Evolutionary conservation across 2,888 invertebrate species (phyloP), one percentile per base, ranked within the genome.

Genomic region (Allygus modestus): DNA sequence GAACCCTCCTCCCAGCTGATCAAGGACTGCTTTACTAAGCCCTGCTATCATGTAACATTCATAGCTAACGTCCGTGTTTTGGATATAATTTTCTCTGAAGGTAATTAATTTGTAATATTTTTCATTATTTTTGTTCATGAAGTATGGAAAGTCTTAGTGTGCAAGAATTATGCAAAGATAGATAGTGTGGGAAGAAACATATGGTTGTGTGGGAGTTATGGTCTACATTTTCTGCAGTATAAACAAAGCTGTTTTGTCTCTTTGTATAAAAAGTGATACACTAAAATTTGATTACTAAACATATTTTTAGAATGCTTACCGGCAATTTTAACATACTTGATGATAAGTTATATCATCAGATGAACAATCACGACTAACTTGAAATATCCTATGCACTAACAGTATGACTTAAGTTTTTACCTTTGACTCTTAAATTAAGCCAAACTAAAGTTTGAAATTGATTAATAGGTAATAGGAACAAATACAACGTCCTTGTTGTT

Each of bases 1-100:
- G 7, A 9, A 31, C 65, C 65, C 20, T 31, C 65, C 15, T 15
- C 15, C 65, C 65, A 65, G 65, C 65, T 65, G 65, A 65, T 65
- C 20, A 17, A 15, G 23, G n/a, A 51, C 58, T 46, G 54, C 23
- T 54, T 5, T 5, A 20, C 54, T n/a, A 46, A 37, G 37, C 46
- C 46, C 46, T 54, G 23, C 54, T 54, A 65, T 65, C 65, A 65
- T 65, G 65, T 65, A 65, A 65, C 15, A 58, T 9, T 5, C 23
- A 58, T 31, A 31, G 28, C 31, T 23, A 31, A 58, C 58, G 1
- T 5, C n/a, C 65, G 1, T 28, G n/a, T 28, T 46, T 65, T 28
- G 28, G 31, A 65, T 28, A 28, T 15, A 2, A 0, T 65, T 28
- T 9, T 65, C 20, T 23, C 58, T 65, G 28, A 65, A 65, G 65